Conservation (phyloP, 2,797 vertebrate species). For the Argentina silus region DNA sequence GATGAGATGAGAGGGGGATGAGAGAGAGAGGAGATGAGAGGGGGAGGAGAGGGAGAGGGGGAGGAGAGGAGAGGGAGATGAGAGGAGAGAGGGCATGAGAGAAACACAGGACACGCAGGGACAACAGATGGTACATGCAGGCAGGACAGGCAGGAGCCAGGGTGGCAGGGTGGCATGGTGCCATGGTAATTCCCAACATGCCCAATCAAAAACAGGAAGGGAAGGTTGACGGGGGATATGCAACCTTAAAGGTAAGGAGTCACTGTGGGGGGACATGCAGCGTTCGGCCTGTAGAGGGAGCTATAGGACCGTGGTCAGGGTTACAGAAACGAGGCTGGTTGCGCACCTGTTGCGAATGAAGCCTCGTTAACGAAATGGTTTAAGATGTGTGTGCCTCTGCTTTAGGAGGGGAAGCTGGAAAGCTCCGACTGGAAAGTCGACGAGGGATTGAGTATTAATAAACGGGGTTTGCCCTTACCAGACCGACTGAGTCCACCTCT, state of each 20-base stretch:
- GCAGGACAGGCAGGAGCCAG: conserved; percentile 66
- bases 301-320: too few relatives aligned
- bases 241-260: conserved; percentile 53
- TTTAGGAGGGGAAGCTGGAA: too few relatives aligned
- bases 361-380: too few relatives aligned
- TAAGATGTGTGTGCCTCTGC: too few relatives aligned
- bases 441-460: too few relatives aligned
- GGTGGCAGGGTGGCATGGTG: conserved; percentile 65
- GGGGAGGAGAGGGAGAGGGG: too few relatives aligned
- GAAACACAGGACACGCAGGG: conserved; percentile 35
- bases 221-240: conserved; percentile 35
- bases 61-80: conserved; percentile 74
- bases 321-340: too few relatives aligned
- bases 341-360: too few relatives aligned
- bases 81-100: conserved; percentile 53
- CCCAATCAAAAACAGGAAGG: conserved; percentile 63
- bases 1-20: conserved; percentile 2
- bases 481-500: too few relatives aligned
- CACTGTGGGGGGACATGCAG: conserved; percentile 46
- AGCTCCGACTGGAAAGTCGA: too few relatives aligned
- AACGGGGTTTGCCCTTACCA: too few relatives aligned
- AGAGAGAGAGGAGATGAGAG: background rate
- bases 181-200: conserved; percentile 73
- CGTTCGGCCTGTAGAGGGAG: too few relatives aligned
- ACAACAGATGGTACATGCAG: conserved; percentile 75